Evolutionary conservation across 2,888 invertebrate genomes (phyloP), one percentile per base, ranked within the genome.

Genomic region (Ctenicera cuprea): DNA sequence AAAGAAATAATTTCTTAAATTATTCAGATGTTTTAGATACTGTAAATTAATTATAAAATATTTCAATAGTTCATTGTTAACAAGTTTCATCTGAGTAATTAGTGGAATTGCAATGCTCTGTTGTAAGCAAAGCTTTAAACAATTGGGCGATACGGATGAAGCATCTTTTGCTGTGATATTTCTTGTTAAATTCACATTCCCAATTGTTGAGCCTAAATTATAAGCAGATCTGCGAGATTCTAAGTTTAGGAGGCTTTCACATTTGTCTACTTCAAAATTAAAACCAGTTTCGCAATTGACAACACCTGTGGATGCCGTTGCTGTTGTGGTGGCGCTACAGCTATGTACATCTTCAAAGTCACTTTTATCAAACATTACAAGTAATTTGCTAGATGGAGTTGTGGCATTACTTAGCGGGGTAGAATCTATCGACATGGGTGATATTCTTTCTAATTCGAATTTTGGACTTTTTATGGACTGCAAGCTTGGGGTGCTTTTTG

Each of bases 1-100:
- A 80, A 95, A 94, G 84, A 93, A 95, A 80, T 93, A 95, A 82
- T 93, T 92, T 54, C 94, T 90, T n/a, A 95, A 85, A 84, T 92
- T 93, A 52, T 90, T 90, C 77, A 95, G 88, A 86, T 95, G 94
- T 18, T 92, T 90, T 43, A 94, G 88, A 83, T 93, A 90, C 63
- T 93, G 91, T 16, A 92, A 87, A 74, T 93, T 90, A 0, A 90
- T 88, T 0, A 95, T 86, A 78, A 93, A 92, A 82, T 93, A 90
- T 37, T 92, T 93, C 74, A 95, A 86, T 18, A 94, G 90, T 7
- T 94, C 94, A 74, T 92, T 92, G 72, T 94, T 93, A 0, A 94
- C 91, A 11, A 95, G 88, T 77, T 91, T 91, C 63, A 91, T 88
- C 81, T 95, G 94, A 20, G 91, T 90, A 9, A 89, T 89, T 2